Evolutionary conservation across 2,888 invertebrate genomes (phyloP), one percentile per base, ranked within the genome.

Genomic region (Micropterix aruncella): DNA sequence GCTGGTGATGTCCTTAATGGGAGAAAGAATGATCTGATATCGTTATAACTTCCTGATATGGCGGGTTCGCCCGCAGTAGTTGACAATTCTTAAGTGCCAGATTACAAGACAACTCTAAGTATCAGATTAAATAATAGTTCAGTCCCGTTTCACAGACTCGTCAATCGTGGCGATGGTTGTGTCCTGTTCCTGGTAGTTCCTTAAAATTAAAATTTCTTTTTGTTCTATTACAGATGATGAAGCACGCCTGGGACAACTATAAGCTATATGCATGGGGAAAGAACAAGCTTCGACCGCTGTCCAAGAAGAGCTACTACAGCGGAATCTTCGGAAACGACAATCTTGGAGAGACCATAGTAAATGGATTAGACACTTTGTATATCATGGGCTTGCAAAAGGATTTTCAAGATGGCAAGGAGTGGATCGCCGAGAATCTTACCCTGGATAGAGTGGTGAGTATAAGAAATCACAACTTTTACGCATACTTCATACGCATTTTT

Each of bases 221-320:
- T n/a, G n/a, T 48, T 47, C 52, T 55, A 48, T 66, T 70, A 16
- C 66, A 88, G 86, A 90, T 90, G 89, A 86, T 85, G 79, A 78
- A 79, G 54, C 82, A 83, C 60, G 82, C 86, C 1, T 90, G 88
- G 88, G 75, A 80, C 57, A 83, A 79, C 55, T 90, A 90, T 60
- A 79, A 74, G 37, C 73, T 78, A 47, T 84, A 82, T 63, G 86
- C 88, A 1, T 89, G 87, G 88, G 89, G 88, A 37, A 77, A 83
- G 52, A 90, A 90, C 60, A 89, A 90, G 60, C 65, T 89, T 50
- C 71, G 75, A 48, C 88, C 89, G 1, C 69, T 87, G 27, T 75
- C 79, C 19, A 79, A 78, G 57, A 63, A 73, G n/a, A 80, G 81
- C 17, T 86, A 90, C 61, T 77, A 76, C 45, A 27, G 7, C 7